phyloP scores from a whole-genome alignment of 2,797 vertebrate genomes.

The Paramormyrops hopkinsi region DNA sequence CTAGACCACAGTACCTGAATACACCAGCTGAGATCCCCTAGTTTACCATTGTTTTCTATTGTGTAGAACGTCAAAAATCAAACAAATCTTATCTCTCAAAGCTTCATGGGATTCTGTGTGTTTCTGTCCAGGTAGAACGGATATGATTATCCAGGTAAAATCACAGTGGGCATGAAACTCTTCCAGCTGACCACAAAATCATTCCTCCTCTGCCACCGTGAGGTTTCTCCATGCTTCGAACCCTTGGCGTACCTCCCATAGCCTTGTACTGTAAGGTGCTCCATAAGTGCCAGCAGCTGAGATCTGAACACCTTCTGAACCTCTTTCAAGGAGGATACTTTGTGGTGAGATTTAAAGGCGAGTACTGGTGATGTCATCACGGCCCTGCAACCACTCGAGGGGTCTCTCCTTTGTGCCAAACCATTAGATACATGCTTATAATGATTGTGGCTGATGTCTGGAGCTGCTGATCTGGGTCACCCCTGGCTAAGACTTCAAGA shows the following conservation, averaged over 20 bases:
- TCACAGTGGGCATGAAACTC: background rate
- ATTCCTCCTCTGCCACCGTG: background rate
- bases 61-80: background rate
- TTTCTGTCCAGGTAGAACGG: background rate
- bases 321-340: background rate
- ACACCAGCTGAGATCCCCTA: background rate
- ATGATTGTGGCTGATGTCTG: background rate
- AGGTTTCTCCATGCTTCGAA: background rate
- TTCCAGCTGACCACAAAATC: background rate
- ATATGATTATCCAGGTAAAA: background rate
- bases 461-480: background rate
- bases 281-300: background rate
- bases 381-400: background rate
- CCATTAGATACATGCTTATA: background rate
- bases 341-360: background rate
- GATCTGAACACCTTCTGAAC: background rate
- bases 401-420: background rate
- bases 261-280: background rate
- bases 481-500: background rate
- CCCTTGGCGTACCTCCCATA: background rate
- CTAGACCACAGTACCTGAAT: background rate
- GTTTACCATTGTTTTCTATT: background rate
- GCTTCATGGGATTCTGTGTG: background rate
- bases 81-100: background rate
- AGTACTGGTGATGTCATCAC: background rate